Base-by-base conservation (phyloP, 2,113 vertebrate genomes). In the Cryptotis parvus region DNA sequence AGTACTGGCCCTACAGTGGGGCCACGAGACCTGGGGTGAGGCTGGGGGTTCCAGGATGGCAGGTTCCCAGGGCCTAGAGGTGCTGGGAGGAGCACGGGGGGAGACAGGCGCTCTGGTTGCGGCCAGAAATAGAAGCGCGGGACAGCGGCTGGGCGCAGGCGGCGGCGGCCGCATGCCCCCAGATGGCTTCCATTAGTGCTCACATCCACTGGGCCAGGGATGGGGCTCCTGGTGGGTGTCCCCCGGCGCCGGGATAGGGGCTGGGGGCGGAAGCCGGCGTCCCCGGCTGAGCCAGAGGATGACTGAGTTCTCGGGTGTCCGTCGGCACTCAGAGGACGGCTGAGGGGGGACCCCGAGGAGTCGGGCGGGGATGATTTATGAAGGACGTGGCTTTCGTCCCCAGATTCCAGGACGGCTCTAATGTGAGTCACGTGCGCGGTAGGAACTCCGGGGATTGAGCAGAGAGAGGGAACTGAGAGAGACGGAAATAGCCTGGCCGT, bases 401-500 rank as follows among this genome's bases (percentile, higher is more conserved):
- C 79, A 77, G 86, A 78, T 92, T 81, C 93, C 74, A 49, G 81
- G 75, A 52, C 3, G 65, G 58, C 91, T 89, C 41, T 41, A 84
- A 72, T 94, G 69, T 88, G 94, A 93, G n/a, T 89, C 78, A 89
- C 77, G 91, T 58, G 29, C n/a, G 35, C 33, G 11, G 79, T 75
- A 94, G 90, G 91, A 93, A 92, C 89, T 69, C 83, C 3, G 76
- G 63, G 63, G 63, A 65, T 29, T 31, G 68, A 81, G 52, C 66
- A 55, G 68, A 91, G 95, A 93, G 96, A 73, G 90, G 96, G 96
- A 97, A 96, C 95, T 87, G 95, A 97, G 92, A 97, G 41, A 91
- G 70, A 72, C 92, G 4, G 87, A 96, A 96, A 97, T 95, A 96
- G 96, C 77, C 70, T 6, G 55, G 55, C 52, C 52, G 15, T 16